Evolutionary conservation across 2,888 invertebrate genomes (phyloP).

Genomic region (Cephus runcator): DNA sequence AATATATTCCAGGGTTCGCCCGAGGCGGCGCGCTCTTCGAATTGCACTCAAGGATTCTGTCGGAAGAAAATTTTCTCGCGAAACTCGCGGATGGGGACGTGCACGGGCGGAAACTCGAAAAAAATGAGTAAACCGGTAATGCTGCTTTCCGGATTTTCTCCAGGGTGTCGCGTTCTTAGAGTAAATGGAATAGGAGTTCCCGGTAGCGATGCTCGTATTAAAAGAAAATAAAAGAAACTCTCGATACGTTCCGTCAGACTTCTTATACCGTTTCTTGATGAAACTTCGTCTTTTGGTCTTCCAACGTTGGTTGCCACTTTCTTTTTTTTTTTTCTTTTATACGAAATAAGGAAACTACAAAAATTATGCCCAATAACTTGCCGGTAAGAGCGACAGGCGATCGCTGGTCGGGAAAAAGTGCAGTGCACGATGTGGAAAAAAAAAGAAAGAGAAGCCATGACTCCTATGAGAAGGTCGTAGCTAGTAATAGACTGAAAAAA

Average conservation of each 20-base stretch:
- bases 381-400: neutral
- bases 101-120: neutral
- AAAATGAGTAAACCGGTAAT: neutral
- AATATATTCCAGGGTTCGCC: slow-evolving; percentile 43
- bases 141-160: neutral
- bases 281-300: neutral
- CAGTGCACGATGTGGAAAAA: neutral
- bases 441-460: slow-evolving; percentile 5
- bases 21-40: slow-evolving; percentile 32
- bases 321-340: neutral
- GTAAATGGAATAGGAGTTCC: neutral
- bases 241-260: neutral
- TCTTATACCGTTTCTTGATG: neutral
- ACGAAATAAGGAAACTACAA: neutral
- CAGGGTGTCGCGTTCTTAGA: neutral
- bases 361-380: neutral
- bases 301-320: neutral
- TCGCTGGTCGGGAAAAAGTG: neutral
- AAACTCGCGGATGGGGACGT: neutral
- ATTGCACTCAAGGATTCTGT: slow-evolving; percentile 26
- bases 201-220: neutral
- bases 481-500: neutral
- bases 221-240: neutral
- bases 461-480: neutral
- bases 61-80: neutral